Percentiles rank a stretch among this genome's conserved stretches.
Evolutionary conservation across 2,113 vertebrate genomes (phyloP).

Genomic region (Macquaria ambigua): DNA sequence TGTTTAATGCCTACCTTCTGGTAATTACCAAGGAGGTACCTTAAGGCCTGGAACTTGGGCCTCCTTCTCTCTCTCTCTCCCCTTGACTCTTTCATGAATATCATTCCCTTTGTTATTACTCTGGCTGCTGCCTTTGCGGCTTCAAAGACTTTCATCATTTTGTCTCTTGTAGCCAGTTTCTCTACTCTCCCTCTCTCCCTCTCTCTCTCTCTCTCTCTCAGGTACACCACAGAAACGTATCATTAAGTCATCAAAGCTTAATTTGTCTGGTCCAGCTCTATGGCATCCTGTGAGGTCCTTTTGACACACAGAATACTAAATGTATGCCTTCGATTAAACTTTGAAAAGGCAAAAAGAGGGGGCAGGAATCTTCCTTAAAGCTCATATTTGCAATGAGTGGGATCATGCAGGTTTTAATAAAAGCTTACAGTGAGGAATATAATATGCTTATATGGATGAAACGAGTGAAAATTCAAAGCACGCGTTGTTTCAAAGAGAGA

Average conservation of each 20-base stretch:
- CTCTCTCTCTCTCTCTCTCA: slow-evolving; percentile 35
- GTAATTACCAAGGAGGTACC: slow-evolving; percentile 78
- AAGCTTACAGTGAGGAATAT: slow-evolving; percentile 26
- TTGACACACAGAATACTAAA: slow-evolving; percentile 43
- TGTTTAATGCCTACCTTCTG: slow-evolving; percentile 85
- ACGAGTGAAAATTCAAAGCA: background rate
- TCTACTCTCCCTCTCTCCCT: background rate
- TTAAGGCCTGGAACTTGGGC: slow-evolving; percentile 67
- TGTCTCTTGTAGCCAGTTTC: slow-evolving; percentile 58
- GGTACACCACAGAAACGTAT: slow-evolving; percentile 63
- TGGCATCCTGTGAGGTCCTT: slow-evolving; percentile 40
- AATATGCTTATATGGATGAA: background rate
- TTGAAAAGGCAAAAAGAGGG: slow-evolving; percentile 35
- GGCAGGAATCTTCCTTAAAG: slow-evolving; percentile 22
- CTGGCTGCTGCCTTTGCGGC: slow-evolving; percentile 47
- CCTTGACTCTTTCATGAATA: slow-evolving; percentile 64
- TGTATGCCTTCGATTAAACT: slow-evolving; percentile 45
- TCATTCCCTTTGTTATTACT: slow-evolving; percentile 72
- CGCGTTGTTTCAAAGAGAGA: background rate
- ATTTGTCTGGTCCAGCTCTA: slow-evolving; percentile 58
- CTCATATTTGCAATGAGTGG: slow-evolving; percentile 33
- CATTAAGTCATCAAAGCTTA: slow-evolving; percentile 74
- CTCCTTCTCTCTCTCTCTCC: slow-evolving; percentile 21
- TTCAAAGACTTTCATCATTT: slow-evolving; percentile 72
- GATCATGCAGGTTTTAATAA: slow-evolving; percentile 32